Conservation (phyloP, 2,888 invertebrate species). For the Cryptocheilus praepositus region DNA sequence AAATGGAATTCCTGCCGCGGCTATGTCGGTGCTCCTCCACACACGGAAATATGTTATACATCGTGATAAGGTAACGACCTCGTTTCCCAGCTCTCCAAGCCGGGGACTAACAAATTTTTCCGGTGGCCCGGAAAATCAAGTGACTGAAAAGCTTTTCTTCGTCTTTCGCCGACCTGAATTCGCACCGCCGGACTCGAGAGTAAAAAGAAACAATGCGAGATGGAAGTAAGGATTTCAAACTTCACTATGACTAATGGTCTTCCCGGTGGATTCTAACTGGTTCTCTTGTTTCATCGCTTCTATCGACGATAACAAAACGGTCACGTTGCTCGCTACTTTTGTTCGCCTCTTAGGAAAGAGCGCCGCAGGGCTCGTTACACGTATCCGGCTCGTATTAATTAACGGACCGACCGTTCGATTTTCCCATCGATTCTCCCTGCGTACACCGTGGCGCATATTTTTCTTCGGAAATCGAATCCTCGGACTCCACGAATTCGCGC, state of each 20-base stretch:
- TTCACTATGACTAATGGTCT: constrained; percentile 34
- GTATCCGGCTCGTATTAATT: too few relatives aligned
- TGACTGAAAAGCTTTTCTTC: constrained; percentile 25
- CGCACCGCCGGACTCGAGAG: constrained; percentile 32
- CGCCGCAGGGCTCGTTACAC: too few relatives aligned
- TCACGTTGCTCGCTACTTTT: constrained; percentile 25
- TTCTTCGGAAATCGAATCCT: too few relatives aligned
- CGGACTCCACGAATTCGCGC: too few relatives aligned
- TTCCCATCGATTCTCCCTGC: too few relatives aligned
- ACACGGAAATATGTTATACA: constrained; percentile 38
- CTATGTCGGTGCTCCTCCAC: constrained; percentile 4
- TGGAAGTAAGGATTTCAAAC: constrained; percentile 15
- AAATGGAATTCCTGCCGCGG: constrained; percentile 10
- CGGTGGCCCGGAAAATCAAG: constrained; percentile 50
- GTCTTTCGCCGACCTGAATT: constrained; percentile 42
- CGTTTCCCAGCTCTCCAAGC: constrained; percentile 35
- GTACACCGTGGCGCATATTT: too few relatives aligned
- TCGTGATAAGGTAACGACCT: constrained; percentile 43
- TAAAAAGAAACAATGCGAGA: constrained; percentile 31
- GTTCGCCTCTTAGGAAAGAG: background rate
- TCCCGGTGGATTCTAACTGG: constrained; percentile 31
- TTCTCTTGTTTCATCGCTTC: constrained; percentile 32
- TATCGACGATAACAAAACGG: constrained; percentile 29
- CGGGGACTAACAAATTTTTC: constrained; percentile 45
- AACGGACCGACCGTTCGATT: too few relatives aligned